A percentile compares a stretch with the other conserved stretches of the same genome.
These are phyloP conservation scores for Centropristis striata DNA, from an alignment of 2,113 vertebrate species.

Conservation along the genomic window DNA sequence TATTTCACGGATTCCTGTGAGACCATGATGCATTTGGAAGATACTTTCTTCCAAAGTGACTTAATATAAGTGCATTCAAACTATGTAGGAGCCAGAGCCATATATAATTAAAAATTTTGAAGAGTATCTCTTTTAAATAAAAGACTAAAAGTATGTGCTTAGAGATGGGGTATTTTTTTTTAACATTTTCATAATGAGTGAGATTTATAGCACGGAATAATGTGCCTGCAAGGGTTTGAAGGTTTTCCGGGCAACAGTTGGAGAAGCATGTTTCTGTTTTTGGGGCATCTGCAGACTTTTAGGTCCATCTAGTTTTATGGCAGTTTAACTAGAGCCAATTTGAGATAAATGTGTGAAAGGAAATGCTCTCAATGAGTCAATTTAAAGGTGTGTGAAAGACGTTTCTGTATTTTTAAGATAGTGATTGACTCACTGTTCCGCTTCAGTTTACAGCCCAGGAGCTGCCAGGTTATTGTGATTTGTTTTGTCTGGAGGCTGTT, in stretches of 20 bases:
- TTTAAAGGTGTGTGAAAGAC: background rate
- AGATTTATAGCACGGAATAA: background rate
- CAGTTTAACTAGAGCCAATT: background rate
- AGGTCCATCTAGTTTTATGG: constrained; percentile 16
- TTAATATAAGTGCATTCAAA: background rate
- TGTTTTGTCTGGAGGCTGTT: background rate
- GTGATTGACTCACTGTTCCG: background rate
- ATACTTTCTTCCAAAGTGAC: background rate
- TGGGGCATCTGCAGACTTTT: constrained; percentile 15
- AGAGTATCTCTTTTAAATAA: background rate
- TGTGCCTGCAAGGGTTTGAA: constrained; percentile 2
- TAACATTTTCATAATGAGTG: background rate
- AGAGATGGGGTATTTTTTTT: background rate
- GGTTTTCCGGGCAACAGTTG: background rate
- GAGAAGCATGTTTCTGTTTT: constrained; percentile 6
- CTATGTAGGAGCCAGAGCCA: background rate
- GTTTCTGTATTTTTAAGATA: background rate
- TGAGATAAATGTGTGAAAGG: background rate
- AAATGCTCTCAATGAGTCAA: background rate
- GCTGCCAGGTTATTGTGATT: background rate
- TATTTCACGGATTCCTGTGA: too few relatives aligned
- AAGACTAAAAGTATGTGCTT: background rate
- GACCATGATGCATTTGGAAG: too few relatives aligned
- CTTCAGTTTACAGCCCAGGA: background rate
- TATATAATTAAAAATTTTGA: background rate